Percentiles rank a stretch among this genome's conserved stretches.
Conservation (phyloP, 2,113 vertebrate genomes). For the Myodes glareolus region DNA sequence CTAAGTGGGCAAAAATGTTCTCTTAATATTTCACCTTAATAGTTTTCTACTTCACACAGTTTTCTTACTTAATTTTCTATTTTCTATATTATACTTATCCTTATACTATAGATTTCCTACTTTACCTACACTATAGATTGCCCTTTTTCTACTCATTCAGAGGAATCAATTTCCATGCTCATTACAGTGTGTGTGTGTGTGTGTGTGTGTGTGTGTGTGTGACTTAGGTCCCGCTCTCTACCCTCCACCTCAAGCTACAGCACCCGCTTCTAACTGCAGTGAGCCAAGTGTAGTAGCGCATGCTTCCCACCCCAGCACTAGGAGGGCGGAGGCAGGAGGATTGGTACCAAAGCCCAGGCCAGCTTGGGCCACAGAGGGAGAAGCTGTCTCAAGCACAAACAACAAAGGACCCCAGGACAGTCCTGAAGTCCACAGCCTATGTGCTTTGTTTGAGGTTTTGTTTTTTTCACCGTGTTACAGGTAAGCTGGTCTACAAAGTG, state of each 20-base stretch:
- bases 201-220: background rate
- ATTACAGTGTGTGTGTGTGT: background rate
- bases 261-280: background rate
- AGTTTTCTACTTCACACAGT: no score
- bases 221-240: background rate
- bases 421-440: background rate
- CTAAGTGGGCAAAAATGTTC: no score
- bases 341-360: background rate
- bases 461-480: background rate
- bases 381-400: background rate
- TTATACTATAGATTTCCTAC: no score
- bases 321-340: background rate
- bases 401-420: background rate
- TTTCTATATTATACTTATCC: no score
- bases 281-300: background rate
- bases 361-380: background rate
- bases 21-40: no score
- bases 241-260: background rate
- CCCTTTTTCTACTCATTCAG: no score
- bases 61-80: no score
- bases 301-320: background rate
- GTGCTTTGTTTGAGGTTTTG: background rate
- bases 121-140: no score
- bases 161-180: no score
- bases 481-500: background rate